Base-by-base conservation (phyloP, 2,113 vertebrate genomes). In the Leptobrachium ailaonicum region DNA sequence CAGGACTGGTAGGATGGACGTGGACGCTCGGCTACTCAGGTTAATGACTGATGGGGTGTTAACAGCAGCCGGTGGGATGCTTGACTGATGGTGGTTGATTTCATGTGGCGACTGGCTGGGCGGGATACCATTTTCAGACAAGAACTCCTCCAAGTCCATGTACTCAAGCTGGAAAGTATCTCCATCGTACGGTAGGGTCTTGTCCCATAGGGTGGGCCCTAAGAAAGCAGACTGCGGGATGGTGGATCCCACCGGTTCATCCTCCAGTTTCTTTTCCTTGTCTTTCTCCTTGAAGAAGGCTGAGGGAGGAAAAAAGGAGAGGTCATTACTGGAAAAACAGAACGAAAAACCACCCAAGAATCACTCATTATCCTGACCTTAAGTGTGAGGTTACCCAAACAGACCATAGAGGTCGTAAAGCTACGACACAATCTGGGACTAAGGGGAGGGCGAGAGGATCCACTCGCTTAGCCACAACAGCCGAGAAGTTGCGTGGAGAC, bases 71-170 rank as follows among this genome's bases (percentile, higher is more conserved):
- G 93, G 82, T 2, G 91, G 91, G 73, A 86, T 93, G n/a, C 87
- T 87, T 1, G 92, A 89, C 69, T 92, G 94, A 84, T 94, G 93
- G 1, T 84, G 91, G 82, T 85, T 93, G 86, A 94, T 94, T 79
- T 96, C 91, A 0, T 93, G 92, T 84, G 95, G 94, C 4, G 92
- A 90, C 0, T 95, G 90, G 88, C 94, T 98, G 75, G 96, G 95
- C 2, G 98, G 97, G 83, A 99, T 99, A 87, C 97, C 96, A 80
- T 99, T 99, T 90, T 99, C 97, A 0, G 95, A 96, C 84, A 99
- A 92, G 89, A 99, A 99, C 90, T 99, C 98, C 90, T 99, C 97
- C 94, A 99, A 92, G 91, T 99, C 98, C 98, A 99, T 98, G 93
- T 98, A 99, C 87, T 99, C 98, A 94, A 99, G 91, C 89, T 99